phyloP scores from a whole-genome alignment of 2,797 vertebrate species.

The Pagetopsis macropterus region DNA sequence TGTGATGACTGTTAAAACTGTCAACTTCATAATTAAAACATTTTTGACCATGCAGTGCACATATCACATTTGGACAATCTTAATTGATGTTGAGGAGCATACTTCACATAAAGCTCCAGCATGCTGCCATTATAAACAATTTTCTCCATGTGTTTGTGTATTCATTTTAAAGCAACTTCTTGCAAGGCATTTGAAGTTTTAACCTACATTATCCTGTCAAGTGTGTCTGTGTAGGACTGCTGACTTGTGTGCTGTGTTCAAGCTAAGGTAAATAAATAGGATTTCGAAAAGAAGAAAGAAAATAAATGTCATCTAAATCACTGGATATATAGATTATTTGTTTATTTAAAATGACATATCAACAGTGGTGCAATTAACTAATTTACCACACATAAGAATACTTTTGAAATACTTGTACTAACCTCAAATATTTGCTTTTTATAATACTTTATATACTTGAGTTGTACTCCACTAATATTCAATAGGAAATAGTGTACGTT shows the following conservation, averaged over 20 bases:
- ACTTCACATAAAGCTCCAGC: background rate
- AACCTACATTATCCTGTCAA: background rate
- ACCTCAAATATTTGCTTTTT: too few species aligned
- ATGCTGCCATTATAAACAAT: background rate
- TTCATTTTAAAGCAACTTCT: background rate
- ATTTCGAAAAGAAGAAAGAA: too few species aligned
- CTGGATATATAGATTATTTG: background rate
- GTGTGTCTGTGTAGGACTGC: background rate
- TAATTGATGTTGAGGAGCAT: background rate
- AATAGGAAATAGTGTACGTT: too few species aligned
- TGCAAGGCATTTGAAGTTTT: background rate
- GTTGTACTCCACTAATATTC: background rate
- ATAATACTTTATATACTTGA: background rate
- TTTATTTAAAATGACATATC: too few species aligned
- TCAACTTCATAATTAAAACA: conserved; percentile 1
- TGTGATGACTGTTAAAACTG: conserved; percentile 7
- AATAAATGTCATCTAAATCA: too few species aligned
- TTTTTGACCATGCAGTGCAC: background rate
- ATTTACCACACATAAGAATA: too few species aligned
- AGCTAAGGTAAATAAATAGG: background rate
- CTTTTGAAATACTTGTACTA: too few species aligned
- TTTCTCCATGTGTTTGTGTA: background rate
- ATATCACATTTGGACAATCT: background rate
- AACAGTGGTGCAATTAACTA: too few species aligned
- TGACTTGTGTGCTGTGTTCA: background rate